phyloP scores from a whole-genome alignment of 2,797 vertebrate species.

The Mallotus villosus region DNA sequence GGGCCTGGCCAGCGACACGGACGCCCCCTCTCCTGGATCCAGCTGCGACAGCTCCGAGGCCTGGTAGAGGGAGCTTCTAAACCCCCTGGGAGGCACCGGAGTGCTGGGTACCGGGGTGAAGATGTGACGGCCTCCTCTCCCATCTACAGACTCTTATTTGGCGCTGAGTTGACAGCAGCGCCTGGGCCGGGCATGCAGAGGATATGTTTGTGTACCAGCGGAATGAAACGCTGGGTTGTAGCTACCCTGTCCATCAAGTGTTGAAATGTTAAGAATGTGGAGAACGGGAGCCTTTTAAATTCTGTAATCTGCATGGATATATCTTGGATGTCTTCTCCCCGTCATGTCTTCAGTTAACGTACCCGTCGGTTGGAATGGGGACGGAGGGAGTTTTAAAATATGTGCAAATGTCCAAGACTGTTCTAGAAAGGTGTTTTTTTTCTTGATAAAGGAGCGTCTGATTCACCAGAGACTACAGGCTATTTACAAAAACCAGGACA shows the following conservation, averaged over 20 bases:
- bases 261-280: conserved; percentile 44
- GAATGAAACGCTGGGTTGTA: conserved; percentile 19
- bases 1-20: conserved; percentile 75
- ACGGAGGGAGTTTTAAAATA: conserved; percentile 51
- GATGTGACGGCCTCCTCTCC: conserved; percentile 14
- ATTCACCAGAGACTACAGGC: conserved; percentile 52
- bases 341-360: conserved; percentile 57
- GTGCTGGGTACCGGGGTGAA: conserved; percentile 25
- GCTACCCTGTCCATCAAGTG: conserved; percentile 30
- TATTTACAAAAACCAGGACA: conserved; percentile 56
- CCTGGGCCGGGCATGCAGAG: conserved; percentile 20
- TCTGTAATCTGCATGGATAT: conserved; percentile 68
- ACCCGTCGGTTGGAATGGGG: conserved; percentile 51
- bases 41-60: conserved; percentile 77
- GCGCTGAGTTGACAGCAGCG: conserved; percentile 23
- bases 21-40: conserved; percentile 78
- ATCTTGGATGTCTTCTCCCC: conserved; percentile 56
- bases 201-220: conserved; percentile 30
- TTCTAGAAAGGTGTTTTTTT: too few species aligned
- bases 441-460: conserved; percentile 43
- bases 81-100: conserved; percentile 17
- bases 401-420: conserved; percentile 1
- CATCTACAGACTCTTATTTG: conserved; percentile 27
- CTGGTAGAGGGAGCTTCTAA: conserved; percentile 66
- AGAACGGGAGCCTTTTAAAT: conserved; percentile 20